Evolutionary conservation across 2,888 invertebrate species (phyloP).

Genomic region (Timandra comae): DNA sequence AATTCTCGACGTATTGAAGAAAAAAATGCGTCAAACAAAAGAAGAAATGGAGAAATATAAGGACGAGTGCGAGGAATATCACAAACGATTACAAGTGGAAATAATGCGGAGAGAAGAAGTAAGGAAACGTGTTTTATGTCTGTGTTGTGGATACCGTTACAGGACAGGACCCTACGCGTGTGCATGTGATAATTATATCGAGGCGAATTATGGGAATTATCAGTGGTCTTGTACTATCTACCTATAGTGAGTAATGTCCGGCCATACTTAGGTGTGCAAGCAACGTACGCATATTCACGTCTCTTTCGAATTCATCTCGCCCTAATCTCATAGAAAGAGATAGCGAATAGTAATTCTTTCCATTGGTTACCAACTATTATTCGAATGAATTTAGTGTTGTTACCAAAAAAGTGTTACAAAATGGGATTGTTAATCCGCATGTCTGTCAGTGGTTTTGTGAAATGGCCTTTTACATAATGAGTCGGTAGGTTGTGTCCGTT

Average conservation of each 20-base stretch:
- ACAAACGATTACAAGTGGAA: conserved; percentile 96
- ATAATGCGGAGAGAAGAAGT: conserved; percentile 98
- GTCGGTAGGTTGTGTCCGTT: conserved; percentile 39
- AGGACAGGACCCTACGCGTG: conserved; percentile 38
- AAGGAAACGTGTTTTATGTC: conserved; percentile 77
- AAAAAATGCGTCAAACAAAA: conserved; percentile 99
- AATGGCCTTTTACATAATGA: conserved; percentile 36
- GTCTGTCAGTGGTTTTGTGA: conserved; percentile 27
- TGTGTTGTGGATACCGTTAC: conserved; percentile 56
- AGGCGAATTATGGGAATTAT: conserved; percentile 52
- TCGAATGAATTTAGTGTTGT: conserved; percentile 42
- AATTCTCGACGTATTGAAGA: conserved; percentile 97
- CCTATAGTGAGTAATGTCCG: conserved; percentile 77
- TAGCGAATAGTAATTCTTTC: conserved; percentile 51
- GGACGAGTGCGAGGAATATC: conserved; percentile 97
- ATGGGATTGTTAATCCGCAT: conserved; percentile 23
- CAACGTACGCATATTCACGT: conserved; percentile 74
- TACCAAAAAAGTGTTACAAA: conserved; percentile 38
- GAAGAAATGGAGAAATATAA: conserved; percentile 99
- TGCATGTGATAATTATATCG: conserved; percentile 39
- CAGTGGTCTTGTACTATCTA: conserved; percentile 64
- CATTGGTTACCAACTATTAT: conserved; percentile 41
- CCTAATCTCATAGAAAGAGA: conserved; percentile 51
- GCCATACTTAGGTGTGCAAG: conserved; percentile 75
- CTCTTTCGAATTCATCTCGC: conserved; percentile 61